phyloP scores from a whole-genome alignment of 2,888 invertebrate genomes.

The Thysanoteuthis rhombus region DNA sequence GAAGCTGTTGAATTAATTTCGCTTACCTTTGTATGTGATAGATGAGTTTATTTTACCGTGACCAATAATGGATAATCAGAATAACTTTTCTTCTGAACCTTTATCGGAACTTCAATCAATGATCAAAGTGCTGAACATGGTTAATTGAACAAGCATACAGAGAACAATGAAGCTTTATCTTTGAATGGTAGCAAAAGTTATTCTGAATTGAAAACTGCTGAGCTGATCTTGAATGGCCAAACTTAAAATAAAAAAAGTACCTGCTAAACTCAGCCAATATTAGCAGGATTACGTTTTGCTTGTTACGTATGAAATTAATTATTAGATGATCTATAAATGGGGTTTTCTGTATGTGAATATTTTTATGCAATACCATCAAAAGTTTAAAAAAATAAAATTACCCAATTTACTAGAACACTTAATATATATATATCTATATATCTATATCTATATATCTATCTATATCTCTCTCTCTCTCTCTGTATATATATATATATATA shows the following conservation, averaged over 20 bases:
- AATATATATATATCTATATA: no score
- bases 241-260: neutral
- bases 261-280: no score
- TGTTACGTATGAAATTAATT: no score
- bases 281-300: no score
- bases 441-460: no score
- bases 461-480: no score
- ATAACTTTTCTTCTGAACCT: neutral
- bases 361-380: no score
- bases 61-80: slow-evolving; percentile 12
- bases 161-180: neutral
- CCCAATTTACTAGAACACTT: no score
- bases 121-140: neutral
- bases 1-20: neutral
- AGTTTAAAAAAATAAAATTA: no score
- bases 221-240: neutral
- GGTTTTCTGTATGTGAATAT: no score
- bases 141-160: neutral
- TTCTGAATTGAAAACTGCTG: neutral
- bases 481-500: no score
- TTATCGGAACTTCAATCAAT: neutral
- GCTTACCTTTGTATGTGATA: neutral
- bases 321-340: no score
- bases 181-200: neutral
- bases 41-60: slow-evolving; percentile 12